A percentile compares a stretch with the other conserved stretches of the same genome.
These are phyloP conservation scores for Venturia canescens DNA, from an alignment of 1,140 invertebrate species.

Conservation along the genomic window DNA sequence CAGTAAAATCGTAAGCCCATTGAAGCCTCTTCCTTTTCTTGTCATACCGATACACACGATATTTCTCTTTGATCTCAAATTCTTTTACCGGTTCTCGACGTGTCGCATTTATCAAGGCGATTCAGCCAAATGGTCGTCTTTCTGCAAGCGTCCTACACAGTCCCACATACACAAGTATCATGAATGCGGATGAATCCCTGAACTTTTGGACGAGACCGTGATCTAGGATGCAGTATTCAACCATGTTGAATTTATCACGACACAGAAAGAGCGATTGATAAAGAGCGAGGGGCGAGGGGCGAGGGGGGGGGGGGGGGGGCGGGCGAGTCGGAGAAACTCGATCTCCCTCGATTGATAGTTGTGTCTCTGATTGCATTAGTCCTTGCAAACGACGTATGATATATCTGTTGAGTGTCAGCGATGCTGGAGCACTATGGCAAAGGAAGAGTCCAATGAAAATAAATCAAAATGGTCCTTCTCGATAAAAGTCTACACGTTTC, in stretches of 20 bases:
- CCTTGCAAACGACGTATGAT: not conserved
- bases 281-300: no score
- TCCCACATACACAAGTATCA: not conserved
- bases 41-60: no score
- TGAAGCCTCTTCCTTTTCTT: no score
- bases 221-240: slow-evolving; percentile 23
- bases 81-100: not conserved
- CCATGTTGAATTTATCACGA: not conserved
- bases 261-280: not conserved
- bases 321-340: not conserved
- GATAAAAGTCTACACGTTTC: slow-evolving; percentile 7
- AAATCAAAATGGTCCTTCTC: slow-evolving; percentile 27
- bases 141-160: not conserved
- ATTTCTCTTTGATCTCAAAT: no score
- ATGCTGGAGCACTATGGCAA: not conserved
- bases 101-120: slow-evolving; percentile 21
- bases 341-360: slow-evolving; percentile 16
- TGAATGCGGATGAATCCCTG: not conserved
- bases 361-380: slow-evolving; percentile 25
- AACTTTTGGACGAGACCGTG: slow-evolving; percentile 33
- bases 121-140: not conserved
- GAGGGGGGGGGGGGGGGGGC: no score
- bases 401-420: not conserved
- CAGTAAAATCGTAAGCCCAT: no score
- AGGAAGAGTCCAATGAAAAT: slow-evolving; percentile 6